These are phyloP conservation scores for Peromyscus eremicus DNA, from an alignment of 2,797 vertebrate genomes.

Conservation along the genomic window DNA sequence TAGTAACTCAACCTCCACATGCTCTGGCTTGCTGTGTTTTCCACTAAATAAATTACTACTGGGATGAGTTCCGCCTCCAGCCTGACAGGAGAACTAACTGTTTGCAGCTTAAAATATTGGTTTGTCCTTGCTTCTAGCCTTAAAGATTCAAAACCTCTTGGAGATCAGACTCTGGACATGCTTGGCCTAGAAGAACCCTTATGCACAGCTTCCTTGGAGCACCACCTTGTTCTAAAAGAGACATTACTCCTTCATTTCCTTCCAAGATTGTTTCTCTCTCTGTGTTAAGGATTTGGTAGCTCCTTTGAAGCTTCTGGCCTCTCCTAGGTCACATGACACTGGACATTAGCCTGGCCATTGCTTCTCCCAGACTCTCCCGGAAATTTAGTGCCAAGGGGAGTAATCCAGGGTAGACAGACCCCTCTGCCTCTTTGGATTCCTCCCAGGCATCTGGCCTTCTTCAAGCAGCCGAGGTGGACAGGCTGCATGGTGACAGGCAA, in stretches of 20 bases:
- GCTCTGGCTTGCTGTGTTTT: background rate
- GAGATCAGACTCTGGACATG: background rate
- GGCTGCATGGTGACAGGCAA: slow-evolving; percentile 66
- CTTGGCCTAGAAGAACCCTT: background rate
- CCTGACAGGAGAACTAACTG: background rate
- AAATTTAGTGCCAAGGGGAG: background rate
- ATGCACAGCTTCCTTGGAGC: background rate
- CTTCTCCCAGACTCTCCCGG: background rate
- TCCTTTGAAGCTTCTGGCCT: background rate
- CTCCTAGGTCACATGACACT: background rate
- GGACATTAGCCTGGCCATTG: background rate
- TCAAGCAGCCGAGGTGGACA: slow-evolving; percentile 61
- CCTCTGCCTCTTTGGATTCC: background rate
- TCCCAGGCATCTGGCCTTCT: slow-evolving; percentile 61
- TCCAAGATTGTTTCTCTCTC: slow-evolving; percentile 24
- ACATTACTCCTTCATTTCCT: background rate
- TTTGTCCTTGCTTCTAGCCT: background rate
- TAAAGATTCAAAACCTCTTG: background rate
- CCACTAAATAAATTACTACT: slow-evolving; percentile 27
- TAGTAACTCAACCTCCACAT: background rate
- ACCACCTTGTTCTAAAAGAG: background rate
- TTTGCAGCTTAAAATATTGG: background rate
- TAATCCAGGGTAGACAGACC: slow-evolving; percentile 26
- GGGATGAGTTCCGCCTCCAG: slow-evolving; percentile 3
- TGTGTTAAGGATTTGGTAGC: background rate